Conservation (phyloP, 2,113 vertebrate genomes). For the Pontoporia blainvillei region DNA sequence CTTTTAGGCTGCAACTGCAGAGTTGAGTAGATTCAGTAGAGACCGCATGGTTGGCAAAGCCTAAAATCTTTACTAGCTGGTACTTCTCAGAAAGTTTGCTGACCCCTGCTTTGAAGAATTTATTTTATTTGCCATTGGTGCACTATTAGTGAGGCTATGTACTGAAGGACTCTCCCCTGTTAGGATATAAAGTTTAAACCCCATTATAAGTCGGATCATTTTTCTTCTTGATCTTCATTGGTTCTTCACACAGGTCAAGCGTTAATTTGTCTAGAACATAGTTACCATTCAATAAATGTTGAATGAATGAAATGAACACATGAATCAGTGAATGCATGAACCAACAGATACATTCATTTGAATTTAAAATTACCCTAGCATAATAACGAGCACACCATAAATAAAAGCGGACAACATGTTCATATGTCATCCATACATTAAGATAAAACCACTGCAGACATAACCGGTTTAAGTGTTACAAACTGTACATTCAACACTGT, state of each 20-base stretch:
- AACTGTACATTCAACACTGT: slow-evolving; percentile 2
- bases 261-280: not conserved
- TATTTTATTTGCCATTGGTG: not conserved
- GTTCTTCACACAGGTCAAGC: not conserved
- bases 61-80: not conserved
- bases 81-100: not conserved
- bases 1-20: not conserved
- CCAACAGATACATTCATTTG: not conserved
- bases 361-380: not conserved
- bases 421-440: not conserved
- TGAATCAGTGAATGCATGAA: not conserved
- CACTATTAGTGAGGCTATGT: not conserved
- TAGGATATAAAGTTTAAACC: not conserved
- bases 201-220: not conserved
- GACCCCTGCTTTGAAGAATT: not conserved
- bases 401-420: not conserved
- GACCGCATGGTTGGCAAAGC: rapidly evolving
- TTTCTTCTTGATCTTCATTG: not conserved
- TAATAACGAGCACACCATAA: not conserved
- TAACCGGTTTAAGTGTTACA: not conserved
- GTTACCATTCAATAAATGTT: not conserved
- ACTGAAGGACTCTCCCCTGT: not conserved
- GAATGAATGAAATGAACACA: not conserved
- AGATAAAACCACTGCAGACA: not conserved
- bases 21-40: not conserved